Evolutionary conservation across 2,797 vertebrate species (phyloP), one percentile per base, ranked within the genome.

Genomic region (Spinus pinus): DNA sequence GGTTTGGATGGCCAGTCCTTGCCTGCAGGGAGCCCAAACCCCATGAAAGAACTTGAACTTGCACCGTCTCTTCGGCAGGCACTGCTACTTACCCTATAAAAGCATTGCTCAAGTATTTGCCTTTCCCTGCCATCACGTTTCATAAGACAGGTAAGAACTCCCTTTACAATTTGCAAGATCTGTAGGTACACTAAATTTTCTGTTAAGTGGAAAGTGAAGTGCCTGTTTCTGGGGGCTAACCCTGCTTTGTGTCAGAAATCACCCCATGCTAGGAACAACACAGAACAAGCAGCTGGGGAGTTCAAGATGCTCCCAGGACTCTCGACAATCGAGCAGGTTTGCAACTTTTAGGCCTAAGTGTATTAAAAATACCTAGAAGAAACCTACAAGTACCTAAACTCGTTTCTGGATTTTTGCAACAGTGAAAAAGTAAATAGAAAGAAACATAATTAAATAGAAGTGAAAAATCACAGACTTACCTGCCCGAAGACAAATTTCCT

Each of bases 381-480:
- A 77, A 50, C 23, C 25, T 81, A 31, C 53, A 51, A 67, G 35
- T 20, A 78, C 44, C 75, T 50, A 56, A 89, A 79, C 12, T 28
- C 2, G 10, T 78, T 78, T 25, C 39, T 3, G 28, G 35, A 80
- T 74, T 80, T 88, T 74, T 75, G 33, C 54, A 88, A 35, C 23
- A n/a, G 6, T 49, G 21, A 69, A 74, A 84, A 54, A 41, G 41
- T 2, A 67, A 74, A 46, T 1, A 66, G 15, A 85, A 57, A 71
- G 53, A 7, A 82, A 53, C 5, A 44, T 61, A 88, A 46, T 21
- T 10, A 74, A 89, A 87, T 10, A 20, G 50, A 93, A 87, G 16
- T 20, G 7, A 83, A 90, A 94, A 91, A 85, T 81, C 0, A 2
- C 56, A 86, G 18, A n/a, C 93, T 83, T 79, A 96, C 94, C 93